Evolutionary conservation across 2,113 vertebrate genomes (phyloP), one percentile per base, ranked within the genome.

Genomic region (Hyaena hyaena): DNA sequence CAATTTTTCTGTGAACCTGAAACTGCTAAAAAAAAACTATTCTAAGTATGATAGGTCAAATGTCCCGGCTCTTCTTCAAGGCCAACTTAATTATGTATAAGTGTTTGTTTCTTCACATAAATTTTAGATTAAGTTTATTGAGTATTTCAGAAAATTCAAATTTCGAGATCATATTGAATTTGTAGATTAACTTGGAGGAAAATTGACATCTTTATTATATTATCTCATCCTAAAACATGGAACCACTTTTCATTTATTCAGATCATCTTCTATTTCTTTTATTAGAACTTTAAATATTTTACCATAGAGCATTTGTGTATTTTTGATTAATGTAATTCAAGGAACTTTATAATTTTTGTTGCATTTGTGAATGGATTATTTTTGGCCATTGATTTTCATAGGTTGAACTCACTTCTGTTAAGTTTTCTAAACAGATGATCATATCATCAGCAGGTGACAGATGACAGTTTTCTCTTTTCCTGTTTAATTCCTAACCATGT

Each of bases 51-150:
- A 17, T 50, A 81, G 58, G 45, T 66, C 61, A 89, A 68, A 95
- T 21, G 2, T 2, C 26, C 10, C 4, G 12, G 16, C 7, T 23
- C 63, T 90, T 90, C 45, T 45, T 94, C 69, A 84, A 55, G 39
- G 43, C 89, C 53, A 87, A 4, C 39, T 90, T 80, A 92, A 88
- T n/a, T 81, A 17, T 69, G 31, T 26, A 24, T 55, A 81, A 83
- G 24, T 11, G 79, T 61, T 96, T 95, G 83, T 90, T 81, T 96
- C 17, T 82, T 74, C n/a, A 91, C 43, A 66, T 39, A 69, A 80
- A 95, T 88, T 77, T 95, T 88, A 69, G 63, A 45, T 96, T 74
- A 50, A 73, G 17, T 53, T 90, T 90, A 16, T 73, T 43, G 39
- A 61, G 28, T 55, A 12, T 77, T 43, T 93, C 65, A 96, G 71